Conservation (phyloP, 2,797 vertebrate genomes). For the Coccyzus lansbergi region DNA sequence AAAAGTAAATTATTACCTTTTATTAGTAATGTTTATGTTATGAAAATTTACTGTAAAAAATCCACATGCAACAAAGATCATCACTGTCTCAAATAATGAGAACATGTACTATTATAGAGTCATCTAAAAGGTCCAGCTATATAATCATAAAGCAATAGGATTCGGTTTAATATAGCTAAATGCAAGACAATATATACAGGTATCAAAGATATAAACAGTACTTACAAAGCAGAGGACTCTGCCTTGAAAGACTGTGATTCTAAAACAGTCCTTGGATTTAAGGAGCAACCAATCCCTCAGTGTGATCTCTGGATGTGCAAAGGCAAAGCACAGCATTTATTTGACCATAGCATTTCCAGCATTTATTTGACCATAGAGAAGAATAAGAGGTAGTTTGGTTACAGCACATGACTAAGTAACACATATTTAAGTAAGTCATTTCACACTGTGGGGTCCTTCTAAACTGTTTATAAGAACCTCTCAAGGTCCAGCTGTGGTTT, state of each 20-base stretch:
- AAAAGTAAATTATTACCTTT: neutral
- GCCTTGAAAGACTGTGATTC: neutral
- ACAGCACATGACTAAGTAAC: neutral
- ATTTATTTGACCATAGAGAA: conserved; percentile 10
- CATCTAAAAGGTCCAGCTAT: neutral
- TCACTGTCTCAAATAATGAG: neutral
- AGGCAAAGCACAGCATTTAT: no score
- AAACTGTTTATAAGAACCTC: conserved; percentile 7
- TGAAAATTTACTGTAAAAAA: neutral
- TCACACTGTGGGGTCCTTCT: neutral
- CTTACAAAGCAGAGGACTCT: neutral
- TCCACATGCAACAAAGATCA: neutral
- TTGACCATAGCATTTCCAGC: neutral
- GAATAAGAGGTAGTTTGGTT: neutral
- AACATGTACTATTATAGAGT: neutral
- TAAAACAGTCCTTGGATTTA: neutral
- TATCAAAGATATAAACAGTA: neutral
- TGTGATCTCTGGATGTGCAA: neutral
- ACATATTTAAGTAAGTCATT: neutral
- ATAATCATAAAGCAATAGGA: neutral
- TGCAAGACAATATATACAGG: neutral
- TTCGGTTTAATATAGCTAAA: neutral
- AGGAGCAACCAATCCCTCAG: neutral
- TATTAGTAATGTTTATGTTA: neutral
- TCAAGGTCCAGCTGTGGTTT: neutral